These are phyloP conservation scores for Meteorus colon DNA, from an alignment of 2,888 invertebrate species.

Conservation along the genomic window DNA sequence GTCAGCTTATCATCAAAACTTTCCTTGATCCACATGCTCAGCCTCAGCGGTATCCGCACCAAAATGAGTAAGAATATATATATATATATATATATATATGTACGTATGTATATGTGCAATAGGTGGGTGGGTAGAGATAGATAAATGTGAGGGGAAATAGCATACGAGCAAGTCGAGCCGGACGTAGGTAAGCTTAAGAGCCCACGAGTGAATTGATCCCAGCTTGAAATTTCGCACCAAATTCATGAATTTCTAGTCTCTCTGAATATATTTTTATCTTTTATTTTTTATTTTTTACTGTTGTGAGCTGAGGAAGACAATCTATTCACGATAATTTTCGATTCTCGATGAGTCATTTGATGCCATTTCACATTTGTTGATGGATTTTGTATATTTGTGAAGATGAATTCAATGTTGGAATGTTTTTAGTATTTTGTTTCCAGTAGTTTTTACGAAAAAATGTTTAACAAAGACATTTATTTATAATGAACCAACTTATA, in stretches of 20 bases:
- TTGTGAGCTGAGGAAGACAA: no score
- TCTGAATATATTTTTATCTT: no score
- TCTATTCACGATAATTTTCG: no score
- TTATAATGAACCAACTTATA: no score
- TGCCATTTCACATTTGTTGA: no score
- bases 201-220: slow-evolving; percentile 31
- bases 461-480: no score
- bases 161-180: slow-evolving; percentile 55
- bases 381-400: no score
- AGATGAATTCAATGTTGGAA: no score
- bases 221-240: slow-evolving; percentile 27
- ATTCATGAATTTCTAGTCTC: slow-evolving; percentile 11
- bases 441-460: no score
- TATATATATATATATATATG: neutral
- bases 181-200: slow-evolving; percentile 58
- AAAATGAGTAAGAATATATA: slow-evolving; percentile 9
- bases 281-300: no score
- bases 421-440: no score
- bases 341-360: no score
- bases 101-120: neutral
- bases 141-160: slow-evolving; percentile 44
- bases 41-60: slow-evolving; percentile 25
- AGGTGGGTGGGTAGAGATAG: slow-evolving; percentile 20
- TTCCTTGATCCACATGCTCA: slow-evolving; percentile 37
- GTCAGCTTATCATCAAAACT: slow-evolving; percentile 39